Evolutionary conservation across 2,888 invertebrate species (phyloP).

Genomic region (Lissonota sp.): DNA sequence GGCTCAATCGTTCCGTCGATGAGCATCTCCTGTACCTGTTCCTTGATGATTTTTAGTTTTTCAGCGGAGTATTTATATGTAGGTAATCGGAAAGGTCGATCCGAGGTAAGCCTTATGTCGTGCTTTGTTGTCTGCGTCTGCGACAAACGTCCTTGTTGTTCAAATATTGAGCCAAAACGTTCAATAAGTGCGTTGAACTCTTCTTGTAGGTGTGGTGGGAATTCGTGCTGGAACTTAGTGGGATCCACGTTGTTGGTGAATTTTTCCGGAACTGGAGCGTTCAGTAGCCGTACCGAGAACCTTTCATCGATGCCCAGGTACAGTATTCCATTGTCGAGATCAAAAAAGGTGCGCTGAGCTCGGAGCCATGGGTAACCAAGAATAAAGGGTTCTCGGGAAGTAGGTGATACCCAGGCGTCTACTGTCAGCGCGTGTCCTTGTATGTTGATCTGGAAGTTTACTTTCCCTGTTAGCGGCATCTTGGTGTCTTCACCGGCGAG

Average conservation of each 20-base stretch:
- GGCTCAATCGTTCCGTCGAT: conserved; percentile 62
- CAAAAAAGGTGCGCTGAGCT: conserved; percentile 31
- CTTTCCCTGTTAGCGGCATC: not conserved
- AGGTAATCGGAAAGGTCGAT: conserved; percentile 28
- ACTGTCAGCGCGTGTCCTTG: not conserved
- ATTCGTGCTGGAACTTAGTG: not conserved
- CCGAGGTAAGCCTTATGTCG: conserved; percentile 29
- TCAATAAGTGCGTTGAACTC: not conserved
- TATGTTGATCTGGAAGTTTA: not conserved
- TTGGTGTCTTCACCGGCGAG: conserved; percentile 3
- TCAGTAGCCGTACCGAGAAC: not conserved
- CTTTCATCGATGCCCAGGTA: conserved; percentile 14
- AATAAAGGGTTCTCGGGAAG: conserved; percentile 26
- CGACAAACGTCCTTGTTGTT: not conserved
- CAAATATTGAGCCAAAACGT: not conserved
- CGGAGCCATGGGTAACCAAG: conserved; percentile 52
- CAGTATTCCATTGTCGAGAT: conserved; percentile 4
- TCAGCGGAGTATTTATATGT: conserved; percentile 35
- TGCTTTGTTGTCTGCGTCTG: conserved; percentile 31
- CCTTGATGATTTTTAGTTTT: conserved; percentile 46
- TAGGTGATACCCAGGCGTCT: conserved; percentile 13
- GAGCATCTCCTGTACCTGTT: conserved; percentile 64
- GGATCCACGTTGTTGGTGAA: not conserved
- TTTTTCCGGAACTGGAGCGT: not conserved
- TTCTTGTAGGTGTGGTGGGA: not conserved